Percentiles rank a stretch among this genome's conserved stretches.
Evolutionary conservation across 2,888 invertebrate genomes (phyloP).

Genomic region (Agrochola macilenta): DNA sequence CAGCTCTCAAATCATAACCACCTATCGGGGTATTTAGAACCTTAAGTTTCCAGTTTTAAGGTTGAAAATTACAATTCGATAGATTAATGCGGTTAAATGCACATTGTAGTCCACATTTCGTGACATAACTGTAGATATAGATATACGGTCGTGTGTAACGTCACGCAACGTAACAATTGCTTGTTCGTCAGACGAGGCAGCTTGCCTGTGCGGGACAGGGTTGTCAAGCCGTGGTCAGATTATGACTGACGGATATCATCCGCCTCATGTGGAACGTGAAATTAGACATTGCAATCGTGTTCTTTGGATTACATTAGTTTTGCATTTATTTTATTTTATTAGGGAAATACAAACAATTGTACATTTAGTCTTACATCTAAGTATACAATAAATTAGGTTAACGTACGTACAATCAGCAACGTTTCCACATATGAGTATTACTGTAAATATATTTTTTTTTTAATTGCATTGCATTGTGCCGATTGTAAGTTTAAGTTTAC

Average conservation of each 20-base stretch:
- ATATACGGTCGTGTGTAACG: slow-evolving; percentile 52
- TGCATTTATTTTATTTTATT: too few relatives aligned
- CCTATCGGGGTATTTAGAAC: background rate
- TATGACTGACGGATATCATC: slow-evolving; percentile 10
- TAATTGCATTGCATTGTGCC: too few relatives aligned
- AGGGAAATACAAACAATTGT: too few relatives aligned
- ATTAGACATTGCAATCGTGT: background rate
- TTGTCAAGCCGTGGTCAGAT: slow-evolving; percentile 17
- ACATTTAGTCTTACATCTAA: too few relatives aligned
- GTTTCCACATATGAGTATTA: too few relatives aligned
- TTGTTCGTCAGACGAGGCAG: slow-evolving; percentile 38
- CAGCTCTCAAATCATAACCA: too few relatives aligned
- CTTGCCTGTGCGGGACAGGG: slow-evolving; percentile 41
- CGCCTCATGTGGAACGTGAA: background rate
- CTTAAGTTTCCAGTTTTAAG: background rate
- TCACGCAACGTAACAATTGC: slow-evolving; percentile 55
- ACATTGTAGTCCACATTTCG: slow-evolving; percentile 60
- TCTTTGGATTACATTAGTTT: too few relatives aligned
- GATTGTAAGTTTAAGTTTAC: background rate
- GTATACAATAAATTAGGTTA: too few relatives aligned
- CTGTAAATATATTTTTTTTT: too few relatives aligned
- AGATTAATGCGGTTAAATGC: slow-evolving; percentile 30
- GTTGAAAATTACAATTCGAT: slow-evolving; percentile 18
- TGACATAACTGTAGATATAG: slow-evolving; percentile 59
- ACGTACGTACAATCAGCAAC: too few relatives aligned